A percentile compares a stretch with the other conserved stretches of the same genome.
phyloP scores from a whole-genome alignment of 2,113 vertebrate genomes.

The Bufo bufo region DNA sequence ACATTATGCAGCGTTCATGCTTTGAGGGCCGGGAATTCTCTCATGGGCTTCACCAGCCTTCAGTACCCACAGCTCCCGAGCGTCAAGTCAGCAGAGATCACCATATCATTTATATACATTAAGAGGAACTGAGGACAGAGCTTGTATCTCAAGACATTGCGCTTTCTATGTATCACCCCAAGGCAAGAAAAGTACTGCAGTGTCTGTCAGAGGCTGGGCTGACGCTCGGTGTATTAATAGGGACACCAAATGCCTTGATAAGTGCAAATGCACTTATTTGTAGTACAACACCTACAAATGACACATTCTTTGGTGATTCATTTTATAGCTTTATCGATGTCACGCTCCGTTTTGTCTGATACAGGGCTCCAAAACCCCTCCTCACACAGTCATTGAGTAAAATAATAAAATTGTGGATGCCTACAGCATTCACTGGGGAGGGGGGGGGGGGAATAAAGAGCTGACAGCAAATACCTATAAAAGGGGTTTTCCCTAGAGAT shows the following conservation, averaged over 20 bases:
- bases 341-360: too few relatives aligned
- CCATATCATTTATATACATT: slow-evolving; percentile 57
- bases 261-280: not conserved
- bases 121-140: not conserved
- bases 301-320: not conserved
- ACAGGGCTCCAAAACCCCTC: too few relatives aligned
- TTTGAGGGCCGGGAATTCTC: slow-evolving; percentile 39
- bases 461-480: too few relatives aligned
- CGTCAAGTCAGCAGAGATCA: slow-evolving; percentile 39
- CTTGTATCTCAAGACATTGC: slow-evolving; percentile 23
- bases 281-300: not conserved
- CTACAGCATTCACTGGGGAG: too few relatives aligned
- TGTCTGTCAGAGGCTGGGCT: not conserved
- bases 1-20: slow-evolving; percentile 45
- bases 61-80: not conserved
- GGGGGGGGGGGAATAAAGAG: too few relatives aligned
- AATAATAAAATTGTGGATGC: too few relatives aligned
- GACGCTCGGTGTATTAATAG: not conserved
- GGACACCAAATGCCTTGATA: not conserved
- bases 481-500: too few relatives aligned
- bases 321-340: not conserved
- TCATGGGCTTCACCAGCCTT: slow-evolving; percentile 36
- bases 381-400: too few relatives aligned
- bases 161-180: not conserved
- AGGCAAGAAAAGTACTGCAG: not conserved